phyloP scores from a whole-genome alignment of 2,797 vertebrate genomes.

The Anguilla marmorata region DNA sequence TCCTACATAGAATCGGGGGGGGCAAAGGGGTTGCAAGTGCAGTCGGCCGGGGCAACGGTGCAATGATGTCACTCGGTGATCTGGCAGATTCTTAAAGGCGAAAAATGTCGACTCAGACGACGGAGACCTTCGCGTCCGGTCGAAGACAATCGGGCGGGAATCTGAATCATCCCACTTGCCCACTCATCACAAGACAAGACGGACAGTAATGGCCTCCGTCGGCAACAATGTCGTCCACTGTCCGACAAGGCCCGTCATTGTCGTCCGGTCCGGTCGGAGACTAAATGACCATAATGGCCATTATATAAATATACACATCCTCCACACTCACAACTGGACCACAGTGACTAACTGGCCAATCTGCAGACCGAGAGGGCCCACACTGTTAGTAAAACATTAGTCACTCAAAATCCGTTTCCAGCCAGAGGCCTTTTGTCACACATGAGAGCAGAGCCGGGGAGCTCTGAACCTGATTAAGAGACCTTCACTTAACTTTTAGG shows the following conservation, averaged over 20 bases:
- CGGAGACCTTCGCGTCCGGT: slow-evolving; percentile 20
- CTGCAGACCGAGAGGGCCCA: not conserved
- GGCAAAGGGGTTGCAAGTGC: slow-evolving; percentile 20
- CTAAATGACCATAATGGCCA: slow-evolving; percentile 12
- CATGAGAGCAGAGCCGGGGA: not conserved
- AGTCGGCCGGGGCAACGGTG: not conserved
- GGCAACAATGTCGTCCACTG: slow-evolving; percentile 1
- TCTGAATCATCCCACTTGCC: slow-evolving; percentile 28
- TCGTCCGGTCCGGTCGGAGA: slow-evolving; percentile 13
- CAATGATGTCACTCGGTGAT: slow-evolving; percentile 35
- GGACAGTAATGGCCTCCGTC: not conserved
- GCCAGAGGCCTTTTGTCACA: not conserved
- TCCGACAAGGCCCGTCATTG: slow-evolving; percentile 33
- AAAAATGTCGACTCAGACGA: slow-evolving; percentile 12
- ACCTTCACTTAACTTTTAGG: slow-evolving; percentile 3
- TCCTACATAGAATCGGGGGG: not conserved
- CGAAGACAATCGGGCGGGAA: slow-evolving; percentile 13
- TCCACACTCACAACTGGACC: slow-evolving; percentile 25
- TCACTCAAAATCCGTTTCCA: slow-evolving; percentile 16
- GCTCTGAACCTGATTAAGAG: not conserved
- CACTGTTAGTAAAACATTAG: slow-evolving; percentile 38
- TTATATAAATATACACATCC: slow-evolving; percentile 40
- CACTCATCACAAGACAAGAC: slow-evolving; percentile 16
- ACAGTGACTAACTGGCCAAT: slow-evolving; percentile 32
- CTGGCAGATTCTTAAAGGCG: slow-evolving; percentile 14